Evolutionary conservation across 1,140 invertebrate genomes (phyloP).

Genomic region (Coptotermes formosanus): DNA sequence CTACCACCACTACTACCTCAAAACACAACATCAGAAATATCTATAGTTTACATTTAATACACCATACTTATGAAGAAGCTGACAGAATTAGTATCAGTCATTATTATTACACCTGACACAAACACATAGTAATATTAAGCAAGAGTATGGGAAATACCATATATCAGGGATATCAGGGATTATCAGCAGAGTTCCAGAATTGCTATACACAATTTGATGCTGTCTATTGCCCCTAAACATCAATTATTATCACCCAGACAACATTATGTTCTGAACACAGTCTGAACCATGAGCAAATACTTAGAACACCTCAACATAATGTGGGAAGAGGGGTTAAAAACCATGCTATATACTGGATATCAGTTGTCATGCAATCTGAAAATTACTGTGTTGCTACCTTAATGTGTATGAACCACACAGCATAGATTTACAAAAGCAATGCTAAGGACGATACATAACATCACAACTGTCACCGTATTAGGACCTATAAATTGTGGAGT

Average conservation of each 20-base stretch:
- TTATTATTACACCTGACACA: not conserved
- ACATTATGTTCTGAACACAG: slow-evolving; percentile 13
- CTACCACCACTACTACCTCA: not conserved
- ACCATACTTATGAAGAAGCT: not conserved
- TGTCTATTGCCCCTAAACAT: not conserved
- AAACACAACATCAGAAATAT: slow-evolving; percentile 13
- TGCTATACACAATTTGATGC: not conserved
- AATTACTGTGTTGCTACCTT: not conserved
- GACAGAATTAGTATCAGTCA: not conserved
- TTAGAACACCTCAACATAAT: slow-evolving; percentile 11
- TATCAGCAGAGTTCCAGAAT: not conserved
- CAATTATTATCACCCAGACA: slow-evolving; percentile 14
- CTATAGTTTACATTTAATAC: slow-evolving; percentile 14
- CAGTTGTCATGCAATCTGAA: not conserved
- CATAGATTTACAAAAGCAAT: not conserved
- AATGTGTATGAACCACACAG: not conserved
- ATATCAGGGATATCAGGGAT: not conserved
- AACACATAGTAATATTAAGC: not conserved
- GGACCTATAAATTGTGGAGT: not conserved
- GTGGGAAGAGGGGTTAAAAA: not conserved
- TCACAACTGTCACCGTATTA: not conserved
- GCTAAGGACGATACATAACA: not conserved
- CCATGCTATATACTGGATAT: not conserved
- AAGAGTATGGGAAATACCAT: not conserved
- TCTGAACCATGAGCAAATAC: slow-evolving; percentile 11